Conservation (phyloP, 92 coral and sea anemone genomes). For the Muricea muricata region DNA sequence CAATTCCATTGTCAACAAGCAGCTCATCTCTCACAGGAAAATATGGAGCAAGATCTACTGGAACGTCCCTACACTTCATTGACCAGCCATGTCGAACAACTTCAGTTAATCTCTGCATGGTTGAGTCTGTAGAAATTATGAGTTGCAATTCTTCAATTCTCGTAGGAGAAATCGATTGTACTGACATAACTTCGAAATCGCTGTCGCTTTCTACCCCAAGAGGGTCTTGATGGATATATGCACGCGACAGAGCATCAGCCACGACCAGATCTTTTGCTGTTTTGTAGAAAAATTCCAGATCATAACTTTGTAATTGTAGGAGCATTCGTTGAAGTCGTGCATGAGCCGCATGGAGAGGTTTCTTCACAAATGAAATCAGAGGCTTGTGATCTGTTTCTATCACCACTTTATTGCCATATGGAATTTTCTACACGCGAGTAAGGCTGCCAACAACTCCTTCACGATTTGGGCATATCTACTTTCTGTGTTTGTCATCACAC, state of each 20-base stretch:
- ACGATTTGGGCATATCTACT: constrained; percentile 41
- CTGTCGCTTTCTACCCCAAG: constrained; percentile 7
- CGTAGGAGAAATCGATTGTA: constrained; percentile 38
- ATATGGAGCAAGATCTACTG: constrained; percentile 31
- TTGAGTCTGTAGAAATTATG: constrained; percentile 39
- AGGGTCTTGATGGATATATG: constrained; percentile 32
- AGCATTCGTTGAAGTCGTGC: constrained; percentile 50
- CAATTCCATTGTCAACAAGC: constrained; percentile 15
- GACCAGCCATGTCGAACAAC: constrained; percentile 34
- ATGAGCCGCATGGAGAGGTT: constrained; percentile 40
- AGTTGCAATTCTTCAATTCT: constrained; percentile 43
- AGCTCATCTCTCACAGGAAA: constrained; percentile 47
- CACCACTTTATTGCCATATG: constrained; percentile 43
- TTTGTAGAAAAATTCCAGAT: constrained; percentile 39
- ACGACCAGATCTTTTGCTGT: constrained; percentile 24
- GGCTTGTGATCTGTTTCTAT: constrained; percentile 65
- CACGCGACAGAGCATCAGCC: constrained; percentile 42
- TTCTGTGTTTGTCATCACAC: constrained; percentile 46
- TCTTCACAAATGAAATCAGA: constrained; percentile 42
- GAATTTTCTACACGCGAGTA: constrained; percentile 40
- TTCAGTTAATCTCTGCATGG: constrained; percentile 31
- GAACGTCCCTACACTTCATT: constrained; percentile 17
- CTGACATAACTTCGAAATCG: constrained; percentile 27
- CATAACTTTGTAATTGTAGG: constrained; percentile 39
- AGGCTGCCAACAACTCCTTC: constrained; percentile 46